Evolutionary conservation across 2,797 vertebrate genomes (phyloP).

Genomic region (Danionella dracula): DNA sequence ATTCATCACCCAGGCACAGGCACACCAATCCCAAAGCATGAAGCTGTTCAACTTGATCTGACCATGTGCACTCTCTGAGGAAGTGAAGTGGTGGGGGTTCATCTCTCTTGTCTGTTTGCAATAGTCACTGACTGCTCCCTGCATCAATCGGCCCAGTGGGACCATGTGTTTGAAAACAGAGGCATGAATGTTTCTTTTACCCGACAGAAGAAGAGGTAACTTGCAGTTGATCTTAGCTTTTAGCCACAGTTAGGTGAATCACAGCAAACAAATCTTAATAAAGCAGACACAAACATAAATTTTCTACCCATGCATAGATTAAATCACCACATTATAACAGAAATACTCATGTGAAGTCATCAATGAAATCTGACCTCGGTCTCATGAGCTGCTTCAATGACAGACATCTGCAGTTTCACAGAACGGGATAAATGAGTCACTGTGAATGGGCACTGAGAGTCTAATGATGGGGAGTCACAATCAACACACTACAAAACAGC

Average conservation of each 20-base stretch:
- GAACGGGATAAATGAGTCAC: conserved; percentile 14
- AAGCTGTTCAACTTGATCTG: neutral
- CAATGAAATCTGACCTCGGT: neutral
- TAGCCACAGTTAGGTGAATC: conserved; percentile 5
- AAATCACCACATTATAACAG: neutral
- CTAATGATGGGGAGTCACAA: conserved; percentile 17
- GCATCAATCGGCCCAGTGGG: neutral
- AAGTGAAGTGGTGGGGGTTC: neutral
- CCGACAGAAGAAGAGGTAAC: conserved; percentile 15
- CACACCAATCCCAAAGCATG: neutral
- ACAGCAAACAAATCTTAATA: conserved; percentile 4
- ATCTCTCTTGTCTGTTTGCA: neutral
- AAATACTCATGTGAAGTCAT: neutral
- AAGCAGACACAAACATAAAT: neutral
- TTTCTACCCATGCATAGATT: neutral
- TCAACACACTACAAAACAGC: conserved; percentile 9
- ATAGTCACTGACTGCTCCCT: neutral
- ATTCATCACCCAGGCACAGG: conserved; percentile 7
- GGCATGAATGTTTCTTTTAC: neutral
- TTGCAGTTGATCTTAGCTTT: conserved; percentile 10
- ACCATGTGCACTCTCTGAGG: neutral
- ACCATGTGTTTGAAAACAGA: neutral
- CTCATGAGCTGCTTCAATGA: conserved; percentile 3
- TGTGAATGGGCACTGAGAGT: conserved; percentile 5
- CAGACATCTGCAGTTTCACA: conserved; percentile 5